Evolutionary conservation across 2,888 invertebrate species (phyloP).

Genomic region (Scrobipalpa atriplicella): DNA sequence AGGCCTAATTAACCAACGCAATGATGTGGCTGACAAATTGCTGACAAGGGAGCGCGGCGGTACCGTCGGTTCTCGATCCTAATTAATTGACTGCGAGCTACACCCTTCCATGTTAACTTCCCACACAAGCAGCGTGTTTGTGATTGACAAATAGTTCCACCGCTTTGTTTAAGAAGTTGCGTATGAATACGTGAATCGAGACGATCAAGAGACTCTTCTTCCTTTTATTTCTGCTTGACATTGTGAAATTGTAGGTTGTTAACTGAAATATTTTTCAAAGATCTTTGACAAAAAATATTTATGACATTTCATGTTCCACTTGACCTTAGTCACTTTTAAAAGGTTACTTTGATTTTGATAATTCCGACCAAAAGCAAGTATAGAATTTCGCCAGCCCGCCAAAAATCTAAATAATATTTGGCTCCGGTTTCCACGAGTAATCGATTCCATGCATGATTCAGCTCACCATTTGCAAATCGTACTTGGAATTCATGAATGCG

Average conservation of each 20-base stretch:
- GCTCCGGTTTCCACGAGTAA: neutral
- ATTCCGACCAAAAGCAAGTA: too few species aligned
- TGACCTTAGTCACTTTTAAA: too few species aligned
- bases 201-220: neutral
- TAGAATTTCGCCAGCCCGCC: neutral
- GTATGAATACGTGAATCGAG: neutral
- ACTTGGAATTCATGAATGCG: slow-evolving; percentile 24
- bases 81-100: slow-evolving; percentile 24
- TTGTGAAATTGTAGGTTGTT: too few species aligned
- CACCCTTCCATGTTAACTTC: slow-evolving; percentile 10
- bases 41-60: slow-evolving; percentile 44
- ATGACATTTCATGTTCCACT: too few species aligned
- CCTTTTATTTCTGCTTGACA: too few species aligned
- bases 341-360: too few species aligned
- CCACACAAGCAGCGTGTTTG: neutral
- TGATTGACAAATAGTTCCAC: slow-evolving; percentile 12
- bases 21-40: slow-evolving; percentile 62
- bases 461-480: slow-evolving; percentile 24
- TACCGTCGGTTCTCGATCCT: slow-evolving; percentile 29
- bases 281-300: too few species aligned
- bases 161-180: neutral
- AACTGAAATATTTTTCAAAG: too few species aligned
- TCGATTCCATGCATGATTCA: slow-evolving; percentile 27
- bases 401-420: neutral
- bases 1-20: slow-evolving; percentile 56